Evolutionary conservation across 2,113 vertebrate species (phyloP).

Genomic region (Plotosus lineatus): DNA sequence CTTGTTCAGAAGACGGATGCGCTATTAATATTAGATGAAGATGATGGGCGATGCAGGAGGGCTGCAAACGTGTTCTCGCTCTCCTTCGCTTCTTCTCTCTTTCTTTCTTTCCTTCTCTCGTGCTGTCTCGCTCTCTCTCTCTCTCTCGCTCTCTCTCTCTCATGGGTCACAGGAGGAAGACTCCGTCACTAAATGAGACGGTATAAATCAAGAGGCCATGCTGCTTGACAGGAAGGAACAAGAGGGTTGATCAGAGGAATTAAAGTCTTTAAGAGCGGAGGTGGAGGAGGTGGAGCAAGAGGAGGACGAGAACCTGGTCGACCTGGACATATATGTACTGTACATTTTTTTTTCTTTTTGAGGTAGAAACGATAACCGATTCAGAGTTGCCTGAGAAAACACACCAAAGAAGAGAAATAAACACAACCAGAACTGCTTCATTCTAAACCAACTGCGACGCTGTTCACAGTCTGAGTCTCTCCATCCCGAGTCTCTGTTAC

Average conservation of each 20-base stretch:
- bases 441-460: too few species aligned
- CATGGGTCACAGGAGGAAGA: conserved; percentile 44
- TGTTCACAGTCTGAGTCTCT: conserved; percentile 1
- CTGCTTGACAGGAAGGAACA: conserved; percentile 9
- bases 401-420: too few species aligned
- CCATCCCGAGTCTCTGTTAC: conserved; percentile 52
- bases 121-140: not conserved
- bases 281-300: too few species aligned
- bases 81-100: conserved; percentile 2
- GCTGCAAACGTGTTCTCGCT: conserved; percentile 57
- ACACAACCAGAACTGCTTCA: too few species aligned
- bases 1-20: conserved; percentile 66
- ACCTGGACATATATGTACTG: too few species aligned
- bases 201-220: conserved; percentile 38
- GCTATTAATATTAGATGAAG: conserved; percentile 75
- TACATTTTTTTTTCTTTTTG: too few species aligned
- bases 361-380: not conserved
- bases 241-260: conserved; percentile 18
- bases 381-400: not conserved
- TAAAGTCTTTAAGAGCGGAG: conserved; percentile 39
- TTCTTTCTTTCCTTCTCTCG: not conserved
- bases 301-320: too few species aligned
- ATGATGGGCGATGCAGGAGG: conserved; percentile 62
- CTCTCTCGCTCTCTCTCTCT: not conserved
- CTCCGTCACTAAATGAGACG: conserved; percentile 56